These are phyloP conservation scores for Diplodus sargus DNA, from an alignment of 2,797 vertebrate genomes.

Conservation along the genomic window DNA sequence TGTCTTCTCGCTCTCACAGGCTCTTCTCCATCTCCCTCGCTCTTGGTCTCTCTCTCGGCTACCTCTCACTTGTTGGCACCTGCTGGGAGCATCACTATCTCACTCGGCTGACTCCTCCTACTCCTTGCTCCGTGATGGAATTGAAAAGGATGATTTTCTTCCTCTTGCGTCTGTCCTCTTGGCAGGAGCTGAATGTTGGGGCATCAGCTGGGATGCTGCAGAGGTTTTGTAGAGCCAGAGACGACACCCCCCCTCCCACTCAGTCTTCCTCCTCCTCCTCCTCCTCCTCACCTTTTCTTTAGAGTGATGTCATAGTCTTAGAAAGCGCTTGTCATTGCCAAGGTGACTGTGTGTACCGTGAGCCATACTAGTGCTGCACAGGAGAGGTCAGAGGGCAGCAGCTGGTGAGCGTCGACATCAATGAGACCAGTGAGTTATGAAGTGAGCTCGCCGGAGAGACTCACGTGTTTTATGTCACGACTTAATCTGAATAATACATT, in stretches of 20 bases:
- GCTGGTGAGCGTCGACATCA: slow-evolving; percentile 2
- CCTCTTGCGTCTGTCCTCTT: slow-evolving; percentile 64
- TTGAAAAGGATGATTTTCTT: slow-evolving; percentile 65
- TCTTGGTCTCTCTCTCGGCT: slow-evolving; percentile 61
- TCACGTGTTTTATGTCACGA: slow-evolving; percentile 20
- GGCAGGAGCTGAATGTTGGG: slow-evolving; percentile 70
- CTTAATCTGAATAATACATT: slow-evolving; percentile 51
- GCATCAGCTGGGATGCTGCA: slow-evolving; percentile 77
- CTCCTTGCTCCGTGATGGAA: slow-evolving; percentile 67
- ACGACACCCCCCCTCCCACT: slow-evolving; percentile 11
- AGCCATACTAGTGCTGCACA: slow-evolving; percentile 27
- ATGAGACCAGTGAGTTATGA: not conserved
- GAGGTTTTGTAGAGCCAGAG: slow-evolving; percentile 73
- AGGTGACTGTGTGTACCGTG: slow-evolving; percentile 70
- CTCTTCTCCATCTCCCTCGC: slow-evolving; percentile 77
- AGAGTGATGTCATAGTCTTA: slow-evolving; percentile 78
- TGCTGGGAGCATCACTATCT: slow-evolving; percentile 84
- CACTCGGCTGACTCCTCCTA: slow-evolving; percentile 76
- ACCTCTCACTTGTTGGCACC: slow-evolving; percentile 85
- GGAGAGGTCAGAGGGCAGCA: slow-evolving; percentile 61
- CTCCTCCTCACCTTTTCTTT: slow-evolving; percentile 55
- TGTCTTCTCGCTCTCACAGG: slow-evolving; percentile 71
- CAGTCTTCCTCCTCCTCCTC: slow-evolving; percentile 34
- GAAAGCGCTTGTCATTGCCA: slow-evolving; percentile 72
- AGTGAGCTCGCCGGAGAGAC: slow-evolving; percentile 7